A percentile compares a stretch with the other conserved stretches of the same genome.
phyloP scores from a whole-genome alignment of 2,888 invertebrate genomes.

The Alloscopus bannaensis region DNA sequence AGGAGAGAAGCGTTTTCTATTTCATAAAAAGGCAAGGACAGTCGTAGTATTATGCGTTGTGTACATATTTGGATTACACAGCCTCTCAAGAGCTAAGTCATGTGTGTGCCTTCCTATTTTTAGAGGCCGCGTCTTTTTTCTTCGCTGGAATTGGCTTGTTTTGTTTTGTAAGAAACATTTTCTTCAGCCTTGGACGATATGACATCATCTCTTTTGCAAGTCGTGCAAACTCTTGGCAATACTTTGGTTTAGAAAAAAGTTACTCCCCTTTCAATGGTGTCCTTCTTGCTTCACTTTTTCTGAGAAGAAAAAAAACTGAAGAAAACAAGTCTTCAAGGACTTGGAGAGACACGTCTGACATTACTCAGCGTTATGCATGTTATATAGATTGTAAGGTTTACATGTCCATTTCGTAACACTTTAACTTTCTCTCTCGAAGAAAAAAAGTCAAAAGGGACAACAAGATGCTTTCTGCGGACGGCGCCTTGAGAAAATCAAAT shows the following conservation, averaged over 20 bases:
- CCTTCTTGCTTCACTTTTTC: slow-evolving; percentile 8
- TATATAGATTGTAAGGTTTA: too few relatives aligned
- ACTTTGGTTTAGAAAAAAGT: slow-evolving; percentile 5
- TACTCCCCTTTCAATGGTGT: slow-evolving; percentile 14
- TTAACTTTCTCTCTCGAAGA: slow-evolving; percentile 14
- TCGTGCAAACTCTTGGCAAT: too few relatives aligned
- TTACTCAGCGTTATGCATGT: too few relatives aligned
- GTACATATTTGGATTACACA: too few relatives aligned
- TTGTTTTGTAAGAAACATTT: slow-evolving; percentile 5
- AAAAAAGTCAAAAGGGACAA: slow-evolving; percentile 34
- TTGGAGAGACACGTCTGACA: too few relatives aligned
- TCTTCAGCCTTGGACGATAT: slow-evolving; percentile 2
- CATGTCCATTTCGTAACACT: too few relatives aligned
- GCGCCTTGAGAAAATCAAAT: slow-evolving; percentile 1
- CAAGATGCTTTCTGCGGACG: slow-evolving; percentile 21
- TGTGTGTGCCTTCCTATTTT: background rate
- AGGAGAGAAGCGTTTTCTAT: too few relatives aligned
- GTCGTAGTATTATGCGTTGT: too few relatives aligned
- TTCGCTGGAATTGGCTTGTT: slow-evolving; percentile 22
- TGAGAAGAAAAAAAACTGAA: background rate
- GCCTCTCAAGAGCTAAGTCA: too few relatives aligned
- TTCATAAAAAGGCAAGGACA: too few relatives aligned
- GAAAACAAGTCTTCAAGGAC: too few relatives aligned
- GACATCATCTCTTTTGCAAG: too few relatives aligned
- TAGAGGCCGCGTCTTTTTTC: slow-evolving; percentile 11